Evolutionary conservation across 2,113 vertebrate genomes (phyloP), one percentile per base, ranked within the genome.

Genomic region (Oplegnathus fasciatus): DNA sequence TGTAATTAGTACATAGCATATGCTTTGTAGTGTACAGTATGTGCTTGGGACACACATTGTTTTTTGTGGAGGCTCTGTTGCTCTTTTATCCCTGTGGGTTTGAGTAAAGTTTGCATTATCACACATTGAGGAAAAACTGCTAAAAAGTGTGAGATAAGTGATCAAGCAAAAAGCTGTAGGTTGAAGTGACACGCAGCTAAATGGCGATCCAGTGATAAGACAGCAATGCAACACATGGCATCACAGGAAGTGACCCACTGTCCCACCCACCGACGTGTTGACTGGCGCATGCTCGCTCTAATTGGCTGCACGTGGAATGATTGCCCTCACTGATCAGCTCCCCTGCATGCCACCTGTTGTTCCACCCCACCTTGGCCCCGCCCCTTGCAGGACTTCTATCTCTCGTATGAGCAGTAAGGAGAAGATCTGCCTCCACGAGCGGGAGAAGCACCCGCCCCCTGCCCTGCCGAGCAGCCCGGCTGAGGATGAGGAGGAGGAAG

Each of bases 391-490:
- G 96, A 96, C 95, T 86, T 96, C 96, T 90, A 96, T 96, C 92
- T 96, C 95, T 93, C 96, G 96, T 93, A 96, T 96, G 96, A 96
- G 96, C 94, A 96, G 96, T 84, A 95, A 93, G 72, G 96, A 96
- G 83, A 96, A 96, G 90, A 95, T 96, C 85, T 95, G 93, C 71
- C 93, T 96, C 71, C 96, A 96, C 7, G 96, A 96, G 87, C 90
- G 95, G 2, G 96, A 96, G 92, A 95, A 95, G 88, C 96, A 95
- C 88, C 89, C 95, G 1, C 93, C 95, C 30, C 94, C 95, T 0
- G 93, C 96, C 48, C 90, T 96, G 91, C 95, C 94, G 78, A 94
- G 92, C 75, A 92, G 90, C 78, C 93, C 94, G 1, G 89, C 95
- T 1, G 94, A 96, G 78, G 95, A 96, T 7, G 96, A 96, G 84